Base-by-base conservation (phyloP, 2,797 vertebrate species). In the Crenichthys baileyi region DNA sequence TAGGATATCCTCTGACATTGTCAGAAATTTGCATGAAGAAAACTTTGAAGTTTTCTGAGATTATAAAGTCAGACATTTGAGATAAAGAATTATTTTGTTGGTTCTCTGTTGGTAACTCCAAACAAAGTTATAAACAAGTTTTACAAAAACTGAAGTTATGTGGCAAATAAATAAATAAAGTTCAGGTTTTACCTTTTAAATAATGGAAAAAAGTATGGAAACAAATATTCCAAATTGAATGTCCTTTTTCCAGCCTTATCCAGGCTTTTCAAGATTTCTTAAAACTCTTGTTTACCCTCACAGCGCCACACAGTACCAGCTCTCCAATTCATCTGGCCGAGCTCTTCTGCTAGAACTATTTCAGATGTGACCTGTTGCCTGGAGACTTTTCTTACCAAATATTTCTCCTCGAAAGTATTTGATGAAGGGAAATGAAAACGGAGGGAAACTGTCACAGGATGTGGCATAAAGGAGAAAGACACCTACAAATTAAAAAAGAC, bases 391-490 rank as follows among this genome's bases (percentile, higher is more conserved):
- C 24, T 41, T 36, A 12, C 8, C 31, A 65, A 65, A 39, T 20
- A 22, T 18, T 55, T n/a, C 7, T 55, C 1, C 11, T 53, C 29
- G 5, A 20, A 4, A 46, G 29, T 48, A 24, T 31, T 26, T 2
- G 20, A 12, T 36, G 8, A n/a, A 20, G 18, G 39, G 24, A 63
- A 70, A 58, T 1, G 1, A 41, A 24, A 44, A 70, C 70, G 7
- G 22, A 41, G 67, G 31, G 46, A 67, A 29, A 53, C 46, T 2
- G 48, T 75, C 44, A 68, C 56, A 79, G 71, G 24, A 77, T 65
- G 61, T n/a, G 65, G 2, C 29, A 76, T 29, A 26, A 7, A 39
- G 12, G 68, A 58, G 26, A 29, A 48, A 4, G 5, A 53, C 13
- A 67, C 46, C 44, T 51, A 58, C 41, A 79, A 76, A 81, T 5